phyloP scores from a whole-genome alignment of 2,797 vertebrate species.

The Peromyscus melanophrys region DNA sequence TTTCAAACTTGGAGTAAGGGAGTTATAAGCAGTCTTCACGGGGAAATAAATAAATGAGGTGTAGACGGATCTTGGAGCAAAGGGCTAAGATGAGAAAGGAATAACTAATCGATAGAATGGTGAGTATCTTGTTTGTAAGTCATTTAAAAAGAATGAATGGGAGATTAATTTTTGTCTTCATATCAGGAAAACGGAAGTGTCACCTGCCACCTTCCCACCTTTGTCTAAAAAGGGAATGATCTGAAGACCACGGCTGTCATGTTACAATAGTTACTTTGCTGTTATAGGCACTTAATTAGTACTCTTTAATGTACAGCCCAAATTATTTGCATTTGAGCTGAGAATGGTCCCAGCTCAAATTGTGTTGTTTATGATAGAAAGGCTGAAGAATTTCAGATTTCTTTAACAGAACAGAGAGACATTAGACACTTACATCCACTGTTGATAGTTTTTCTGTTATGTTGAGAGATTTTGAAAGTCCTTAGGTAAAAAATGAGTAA shows the following conservation, averaged over 20 bases:
- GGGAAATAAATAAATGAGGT: conserved; percentile 80
- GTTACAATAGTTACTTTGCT: conserved; percentile 56
- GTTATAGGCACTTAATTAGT: not conserved
- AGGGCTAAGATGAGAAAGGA: conserved; percentile 68
- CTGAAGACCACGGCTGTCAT: not conserved
- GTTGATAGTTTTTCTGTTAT: conserved; percentile 17
- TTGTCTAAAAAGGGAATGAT: conserved; percentile 37
- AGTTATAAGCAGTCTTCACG: conserved; percentile 72
- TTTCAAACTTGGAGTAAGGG: conserved; percentile 78
- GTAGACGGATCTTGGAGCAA: conserved; percentile 74
- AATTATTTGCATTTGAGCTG: conserved; percentile 13
- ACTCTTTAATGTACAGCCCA: conserved; percentile 5
- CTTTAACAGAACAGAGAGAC: conserved; percentile 52
- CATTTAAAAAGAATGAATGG: conserved; percentile 35
- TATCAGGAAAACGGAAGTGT: not conserved
- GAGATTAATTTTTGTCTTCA: conserved; percentile 60
- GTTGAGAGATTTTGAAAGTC: not conserved
- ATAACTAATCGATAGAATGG: conserved; percentile 52
- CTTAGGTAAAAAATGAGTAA: not conserved
- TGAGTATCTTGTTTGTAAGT: conserved; percentile 71
- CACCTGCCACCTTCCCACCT: not conserved
- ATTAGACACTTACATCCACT: conserved; percentile 39
- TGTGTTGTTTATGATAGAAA: conserved; percentile 42
- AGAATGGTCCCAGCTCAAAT: not conserved
- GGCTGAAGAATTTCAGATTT: conserved; percentile 48